Evolutionary conservation across 2,113 vertebrate genomes (phyloP), one percentile per base, ranked within the genome.

Genomic region (Scartelaos histophorus): DNA sequence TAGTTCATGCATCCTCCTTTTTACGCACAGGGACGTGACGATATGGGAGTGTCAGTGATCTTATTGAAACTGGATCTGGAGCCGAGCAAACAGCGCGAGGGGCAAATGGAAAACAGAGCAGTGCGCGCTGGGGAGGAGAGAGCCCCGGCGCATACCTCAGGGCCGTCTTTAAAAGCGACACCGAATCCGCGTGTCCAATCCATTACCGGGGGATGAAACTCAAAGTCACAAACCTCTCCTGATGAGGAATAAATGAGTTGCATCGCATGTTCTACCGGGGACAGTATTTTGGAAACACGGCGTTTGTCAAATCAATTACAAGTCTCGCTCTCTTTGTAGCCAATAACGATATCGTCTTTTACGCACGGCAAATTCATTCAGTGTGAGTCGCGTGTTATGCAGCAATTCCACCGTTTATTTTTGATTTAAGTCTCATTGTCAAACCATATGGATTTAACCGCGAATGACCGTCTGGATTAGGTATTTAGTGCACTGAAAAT

Each of bases 181-280:
- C 81, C 69, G 79, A 87, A 93, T 92, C 90, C 70, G 82, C 89
- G 85, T 91, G 86, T 87, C 92, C 72, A 93, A 93, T 93, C 88
- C 88, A 91, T 93, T 92, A 92, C 85, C 87, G 88, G 88, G 24
- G 85, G 84, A 80, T 80, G 82, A 87, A 83, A 89, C 78, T 82
- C 87, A 90, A 84, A 90, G 89, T 84, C 87, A 82, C 74, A 88
- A 87, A 82, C 86, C 68, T 89, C 69, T 69, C 86, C 81, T 87
- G 84, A 91, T 90, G 88, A 90, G 85, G 85, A 92, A 88, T 88
- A 90, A 88, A 90, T 81, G 17, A 91, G 86, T 90, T 88, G 73
- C 89, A 86, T 88, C 87, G 73, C 75, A 81, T 87, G 83, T 64
- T 73, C 75, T 29, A 73, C 67, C 58, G 68, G 73, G 13, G 74